Conservation (phyloP, 2,888 invertebrate genomes). For the Omphaloscelis lunosa region DNA sequence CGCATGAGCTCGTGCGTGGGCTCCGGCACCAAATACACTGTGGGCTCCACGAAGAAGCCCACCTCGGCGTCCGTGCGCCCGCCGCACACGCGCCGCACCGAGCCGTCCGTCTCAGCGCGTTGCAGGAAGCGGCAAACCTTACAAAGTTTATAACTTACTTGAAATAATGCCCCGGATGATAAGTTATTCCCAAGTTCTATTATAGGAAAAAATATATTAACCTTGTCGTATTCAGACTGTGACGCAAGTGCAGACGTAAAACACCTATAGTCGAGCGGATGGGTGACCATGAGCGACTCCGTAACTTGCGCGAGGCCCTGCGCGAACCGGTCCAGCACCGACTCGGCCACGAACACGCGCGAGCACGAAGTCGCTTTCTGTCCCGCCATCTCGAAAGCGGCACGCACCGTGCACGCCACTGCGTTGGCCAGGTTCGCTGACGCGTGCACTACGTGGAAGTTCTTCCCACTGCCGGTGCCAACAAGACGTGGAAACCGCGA, state of each 20-base stretch:
- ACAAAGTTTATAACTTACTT: neutral
- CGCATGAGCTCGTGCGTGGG: conserved; percentile 95
- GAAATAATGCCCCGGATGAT: neutral
- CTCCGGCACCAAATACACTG: conserved; percentile 94
- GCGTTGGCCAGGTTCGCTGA: conserved; percentile 95
- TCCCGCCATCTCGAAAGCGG: conserved; percentile 97
- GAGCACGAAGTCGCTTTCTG: conserved; percentile 99
- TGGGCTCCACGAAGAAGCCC: conserved; percentile 97
- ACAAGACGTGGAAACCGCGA: conserved; percentile 96
- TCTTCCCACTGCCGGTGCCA: conserved; percentile 98
- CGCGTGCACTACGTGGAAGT: conserved; percentile 97
- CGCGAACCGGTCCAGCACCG: conserved; percentile 92
- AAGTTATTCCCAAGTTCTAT: neutral
- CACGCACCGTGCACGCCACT: conserved; percentile 94
- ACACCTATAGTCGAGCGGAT: conserved; percentile 93
- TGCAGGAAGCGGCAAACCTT: conserved; percentile 41
- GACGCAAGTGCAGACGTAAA: conserved; percentile 98
- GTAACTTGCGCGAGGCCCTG: conserved; percentile 86
- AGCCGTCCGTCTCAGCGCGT: conserved; percentile 36
- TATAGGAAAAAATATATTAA: conserved; percentile 7
- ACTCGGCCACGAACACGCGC: conserved; percentile 96
- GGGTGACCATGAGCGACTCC: conserved; percentile 94
- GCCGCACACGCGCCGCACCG: conserved; percentile 92
- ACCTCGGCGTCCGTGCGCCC: conserved; percentile 94
- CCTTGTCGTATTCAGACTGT: conserved; percentile 92